Evolutionary conservation across 35 echinoderm and acorn worm species (phyloP).

Genomic region (Holothuria glaberrima): DNA sequence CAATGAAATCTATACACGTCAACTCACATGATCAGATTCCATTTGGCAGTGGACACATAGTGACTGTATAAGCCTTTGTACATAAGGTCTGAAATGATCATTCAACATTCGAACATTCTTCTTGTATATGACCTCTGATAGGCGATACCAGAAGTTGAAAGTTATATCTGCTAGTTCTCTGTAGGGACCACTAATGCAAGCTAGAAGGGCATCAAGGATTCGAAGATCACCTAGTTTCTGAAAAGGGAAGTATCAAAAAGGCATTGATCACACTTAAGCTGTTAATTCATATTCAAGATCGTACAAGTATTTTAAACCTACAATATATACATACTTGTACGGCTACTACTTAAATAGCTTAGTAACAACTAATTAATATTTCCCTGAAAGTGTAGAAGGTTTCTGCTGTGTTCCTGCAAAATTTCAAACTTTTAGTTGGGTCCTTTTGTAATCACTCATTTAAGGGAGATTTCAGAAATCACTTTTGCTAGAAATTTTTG

Average conservation of each 20-base stretch:
- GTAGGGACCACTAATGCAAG: conserved; percentile 84
- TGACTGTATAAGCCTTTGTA: conserved; percentile 81
- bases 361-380: no score
- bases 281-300: background rate
- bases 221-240: conserved; percentile 83
- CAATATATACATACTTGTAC: no score
- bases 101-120: conserved; percentile 65
- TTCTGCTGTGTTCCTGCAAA: no score
- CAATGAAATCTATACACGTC: no score
- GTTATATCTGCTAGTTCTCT: conserved; percentile 96
- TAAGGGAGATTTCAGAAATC: no score
- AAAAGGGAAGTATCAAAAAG: background rate
- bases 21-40: conserved; percentile 93
- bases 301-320: no score
- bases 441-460: no score
- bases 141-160: conserved; percentile 96
- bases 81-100: conserved; percentile 87
- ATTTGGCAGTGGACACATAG: conserved; percentile 89
- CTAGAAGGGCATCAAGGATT: conserved; percentile 77
- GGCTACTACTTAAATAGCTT: no score
- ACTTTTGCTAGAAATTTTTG: no score
- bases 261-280: background rate
- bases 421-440: no score
- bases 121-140: conserved; percentile 93
- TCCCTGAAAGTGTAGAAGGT: no score